Evolutionary conservation across 2,888 invertebrate genomes (phyloP), one percentile per base, ranked within the genome.

Genomic region (Melanargia galathea): DNA sequence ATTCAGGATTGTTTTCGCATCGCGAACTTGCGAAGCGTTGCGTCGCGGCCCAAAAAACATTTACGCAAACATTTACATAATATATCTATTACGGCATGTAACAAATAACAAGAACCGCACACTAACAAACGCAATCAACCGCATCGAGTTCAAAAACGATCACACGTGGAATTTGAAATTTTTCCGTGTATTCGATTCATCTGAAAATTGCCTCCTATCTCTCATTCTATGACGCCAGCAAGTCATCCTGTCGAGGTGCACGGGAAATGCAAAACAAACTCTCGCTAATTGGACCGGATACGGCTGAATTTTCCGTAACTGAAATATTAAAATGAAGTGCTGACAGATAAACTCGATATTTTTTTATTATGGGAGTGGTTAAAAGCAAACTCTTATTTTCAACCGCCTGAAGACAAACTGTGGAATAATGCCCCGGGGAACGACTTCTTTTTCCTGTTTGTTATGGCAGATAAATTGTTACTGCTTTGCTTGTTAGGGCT

Each of bases 221-320:
- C 58, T 58, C n/a, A 20, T 8, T 33, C 58, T 58, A 58, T 48
- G 22, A 45, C 6, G 40, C 56, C 26, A 22, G 33, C 30, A 20
- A 46, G 33, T 48, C 64, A 65, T 68, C 64, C 66, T 60, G 60
- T 59, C 74, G 74, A 78, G 79, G 78, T 81, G 82, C 81, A 81
- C 73, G 76, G 81, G 80, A 83, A 83, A 86, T 85, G 82, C 81
- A 83, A 84, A 87, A 82, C 81, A 84, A 85, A 84, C 80, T 77
- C 75, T 59, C 63, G 63, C 65, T 71, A 71, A 72, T 72, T 70
- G 70, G 66, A 69, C 60, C 60, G 59, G 65, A 67, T 70, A 69
- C 66, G 69, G 68, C 64, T 70, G 64, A 68, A 70, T 68, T 67
- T 69, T 64, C 60, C 51, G 30, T 68, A 68, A 66, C 70, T 65